These are phyloP conservation scores for Neoarius graeffei DNA, from an alignment of 2,113 vertebrate species.

Conservation along the genomic window DNA sequence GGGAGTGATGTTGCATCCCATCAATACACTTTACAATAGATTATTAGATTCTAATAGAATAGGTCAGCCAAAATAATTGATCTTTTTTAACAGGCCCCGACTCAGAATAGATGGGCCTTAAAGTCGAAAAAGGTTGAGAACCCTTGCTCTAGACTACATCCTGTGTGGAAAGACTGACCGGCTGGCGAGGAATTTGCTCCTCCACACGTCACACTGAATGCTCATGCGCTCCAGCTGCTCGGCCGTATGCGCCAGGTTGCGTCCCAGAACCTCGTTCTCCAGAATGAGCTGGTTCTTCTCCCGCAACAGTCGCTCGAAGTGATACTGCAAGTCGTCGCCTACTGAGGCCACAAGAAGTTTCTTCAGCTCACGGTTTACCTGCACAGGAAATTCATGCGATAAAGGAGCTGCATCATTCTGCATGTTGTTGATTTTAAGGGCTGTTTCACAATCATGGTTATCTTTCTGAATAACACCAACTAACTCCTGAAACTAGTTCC, in stretches of 20 bases:
- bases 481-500: no score
- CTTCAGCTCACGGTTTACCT: conserved; percentile 97
- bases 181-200: conserved; percentile 98
- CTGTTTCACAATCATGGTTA: no score
- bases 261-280: conserved; percentile 87
- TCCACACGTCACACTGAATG: conserved; percentile 98
- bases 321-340: conserved; percentile 93
- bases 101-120: no score
- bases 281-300: conserved; percentile 95
- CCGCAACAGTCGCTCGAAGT: conserved; percentile 90
- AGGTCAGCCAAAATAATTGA: no score
- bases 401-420: not conserved
- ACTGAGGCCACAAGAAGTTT: conserved; percentile 94
- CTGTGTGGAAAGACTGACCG: conserved; percentile 71
- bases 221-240: conserved; percentile 95
- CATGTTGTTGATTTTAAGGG: not conserved
- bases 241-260: conserved; percentile 78
- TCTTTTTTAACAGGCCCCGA: no score
- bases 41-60: no score
- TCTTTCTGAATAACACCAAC: no score
- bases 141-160: no score
- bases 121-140: not conserved
- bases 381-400: not conserved
- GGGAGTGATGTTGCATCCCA: no score
- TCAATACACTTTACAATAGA: no score